phyloP scores from a whole-genome alignment of 1,140 invertebrate species.

The Solenopsis invicta region DNA sequence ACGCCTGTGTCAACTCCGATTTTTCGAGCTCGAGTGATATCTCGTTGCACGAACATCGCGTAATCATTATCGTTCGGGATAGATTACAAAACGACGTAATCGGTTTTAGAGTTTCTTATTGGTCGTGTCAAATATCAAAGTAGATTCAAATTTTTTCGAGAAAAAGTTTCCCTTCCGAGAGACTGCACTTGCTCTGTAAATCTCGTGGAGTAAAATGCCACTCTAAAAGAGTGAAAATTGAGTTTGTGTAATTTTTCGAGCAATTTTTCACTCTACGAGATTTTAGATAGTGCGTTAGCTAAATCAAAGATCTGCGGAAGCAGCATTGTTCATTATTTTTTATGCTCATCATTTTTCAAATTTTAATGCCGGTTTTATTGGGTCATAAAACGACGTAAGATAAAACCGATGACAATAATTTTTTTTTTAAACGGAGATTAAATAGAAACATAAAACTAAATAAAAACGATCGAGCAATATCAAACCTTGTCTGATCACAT shows the following conservation, averaged over 20 bases:
- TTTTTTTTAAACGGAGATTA: background rate
- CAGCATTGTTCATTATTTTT: background rate
- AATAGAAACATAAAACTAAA: background rate
- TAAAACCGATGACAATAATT: background rate
- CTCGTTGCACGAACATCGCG: background rate
- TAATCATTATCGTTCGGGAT: background rate
- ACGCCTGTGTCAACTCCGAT: background rate
- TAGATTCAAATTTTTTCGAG: background rate
- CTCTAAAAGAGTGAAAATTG: too few species aligned
- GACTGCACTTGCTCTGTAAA: background rate
- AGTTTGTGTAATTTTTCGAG: too few species aligned
- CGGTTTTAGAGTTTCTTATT: background rate
- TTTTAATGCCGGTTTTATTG: background rate
- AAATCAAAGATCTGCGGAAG: background rate
- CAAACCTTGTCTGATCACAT: conserved; percentile 12
- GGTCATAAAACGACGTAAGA: too few species aligned
- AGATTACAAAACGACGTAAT: background rate
- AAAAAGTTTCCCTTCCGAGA: background rate
- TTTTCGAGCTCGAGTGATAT: conserved; percentile 19
- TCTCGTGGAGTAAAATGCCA: too few species aligned
- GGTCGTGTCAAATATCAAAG: background rate
- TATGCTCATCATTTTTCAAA: background rate
- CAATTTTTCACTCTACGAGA: too few species aligned
- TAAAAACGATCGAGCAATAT: background rate
- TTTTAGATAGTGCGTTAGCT: background rate